A percentile compares a stretch with the other conserved stretches of the same genome.
These are phyloP conservation scores for Hypena proboscidalis DNA, from an alignment of 2,888 invertebrate species.

Conservation along the genomic window DNA sequence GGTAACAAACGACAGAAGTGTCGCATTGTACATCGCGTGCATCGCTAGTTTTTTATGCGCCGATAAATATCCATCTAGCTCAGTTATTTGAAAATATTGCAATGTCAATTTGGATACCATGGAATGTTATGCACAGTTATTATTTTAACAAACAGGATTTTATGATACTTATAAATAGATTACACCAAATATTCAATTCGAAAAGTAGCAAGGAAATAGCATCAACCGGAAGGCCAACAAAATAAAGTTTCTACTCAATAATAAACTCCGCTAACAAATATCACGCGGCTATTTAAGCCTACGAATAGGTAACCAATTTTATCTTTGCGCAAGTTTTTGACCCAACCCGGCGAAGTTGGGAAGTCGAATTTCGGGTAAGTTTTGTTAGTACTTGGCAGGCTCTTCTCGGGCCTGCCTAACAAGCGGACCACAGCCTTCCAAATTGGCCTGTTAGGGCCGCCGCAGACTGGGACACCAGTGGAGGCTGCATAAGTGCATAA, in stretches of 20 bases:
- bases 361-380: slow-evolving; percentile 29
- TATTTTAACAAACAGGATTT: no score
- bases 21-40: no score
- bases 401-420: slow-evolving; percentile 29
- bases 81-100: no score
- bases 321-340: slow-evolving; percentile 35
- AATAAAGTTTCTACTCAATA: slow-evolving; percentile 15
- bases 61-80: no score
- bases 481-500: no score
- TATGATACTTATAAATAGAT: no score
- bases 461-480: slow-evolving; percentile 2
- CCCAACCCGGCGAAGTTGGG: slow-evolving; percentile 24
- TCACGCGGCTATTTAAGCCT: slow-evolving; percentile 31
- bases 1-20: no score
- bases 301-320: slow-evolving; percentile 39
- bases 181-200: no score
- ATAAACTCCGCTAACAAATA: slow-evolving; percentile 27
- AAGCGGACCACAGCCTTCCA: slow-evolving; percentile 25
- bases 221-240: slow-evolving; percentile 1
- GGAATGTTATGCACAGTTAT: no score
- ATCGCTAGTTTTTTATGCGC: no score
- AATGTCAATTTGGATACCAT: no score
- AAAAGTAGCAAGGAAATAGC: not conserved
- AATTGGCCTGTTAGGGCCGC: slow-evolving; percentile 40
- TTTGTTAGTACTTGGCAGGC: slow-evolving; percentile 31